Evolutionary conservation across 2,797 vertebrate species (phyloP), one percentile per base, ranked within the genome.

Genomic region (Alcedo atthis): DNA sequence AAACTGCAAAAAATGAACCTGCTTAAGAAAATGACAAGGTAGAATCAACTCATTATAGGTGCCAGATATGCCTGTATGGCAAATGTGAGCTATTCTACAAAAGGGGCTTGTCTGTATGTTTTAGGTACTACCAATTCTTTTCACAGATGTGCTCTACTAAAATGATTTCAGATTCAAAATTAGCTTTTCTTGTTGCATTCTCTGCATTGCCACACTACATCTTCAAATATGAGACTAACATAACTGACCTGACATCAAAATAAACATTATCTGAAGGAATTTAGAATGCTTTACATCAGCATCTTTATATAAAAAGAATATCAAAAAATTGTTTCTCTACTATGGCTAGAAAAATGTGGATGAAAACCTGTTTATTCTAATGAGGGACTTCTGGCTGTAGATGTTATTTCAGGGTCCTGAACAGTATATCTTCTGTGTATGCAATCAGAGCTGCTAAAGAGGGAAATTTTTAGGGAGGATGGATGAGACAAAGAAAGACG

Each of bases 401-500:
- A 58, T 94, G 79, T 95, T 92, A 90, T 87, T 92, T 89, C 92
- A 87, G 89, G 73, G 89, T 87, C 75, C 84, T 90, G 84, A 93
- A 43, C 64, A 89, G 42, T 61, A 82, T 87, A 90, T 91, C 57
- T 61, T 91, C 81, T 59, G 61, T 66, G 58, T 77, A 51, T 85
- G 84, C 71, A 88, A 96, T 80, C 91, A 73, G 91, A 68, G 28
- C 76, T 89, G 51, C 71, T 86, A 87, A 88, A 87, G 71, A 90
- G 42, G 45, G 17, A 75, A 77, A 73, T 37, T 51, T 75, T 83
- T 66, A 66, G 76, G 58, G 83, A 92, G 11, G 22, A 76, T 73
- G 69, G 59, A 59, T 59, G 63, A 89, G 63, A 73, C 73, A 30
- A 78, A 19, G 28, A 85, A 78, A 86, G 40, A 92, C 81, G 80